Conservation (phyloP, 2,797 vertebrate species). For the Myotis pilosus region DNA sequence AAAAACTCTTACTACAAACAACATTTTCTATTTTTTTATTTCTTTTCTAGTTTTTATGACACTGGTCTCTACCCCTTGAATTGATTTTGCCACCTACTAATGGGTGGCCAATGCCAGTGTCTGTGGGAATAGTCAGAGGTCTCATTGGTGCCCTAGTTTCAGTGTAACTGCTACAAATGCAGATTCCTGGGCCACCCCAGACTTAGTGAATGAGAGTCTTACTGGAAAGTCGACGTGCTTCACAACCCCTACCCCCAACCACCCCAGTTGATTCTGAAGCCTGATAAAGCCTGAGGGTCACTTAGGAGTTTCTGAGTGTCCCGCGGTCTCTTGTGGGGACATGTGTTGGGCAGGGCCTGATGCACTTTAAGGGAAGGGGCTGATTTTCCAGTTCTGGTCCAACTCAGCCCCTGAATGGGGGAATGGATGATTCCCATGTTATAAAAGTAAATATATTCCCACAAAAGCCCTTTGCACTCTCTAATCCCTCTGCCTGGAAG, state of each 20-base stretch:
- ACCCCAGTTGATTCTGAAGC: not conserved
- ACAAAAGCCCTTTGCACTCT: not conserved
- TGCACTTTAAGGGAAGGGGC: not conserved
- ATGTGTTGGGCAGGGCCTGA: not conserved
- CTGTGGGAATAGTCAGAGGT: not conserved
- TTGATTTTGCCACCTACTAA: not conserved
- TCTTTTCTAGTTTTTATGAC: not conserved
- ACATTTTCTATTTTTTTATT: not conserved
- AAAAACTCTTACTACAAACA: not conserved
- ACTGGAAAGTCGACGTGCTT: not conserved
- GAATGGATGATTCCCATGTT: not conserved
- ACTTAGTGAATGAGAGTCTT: not conserved
- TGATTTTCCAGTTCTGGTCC: not conserved
- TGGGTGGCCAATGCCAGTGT: not conserved
- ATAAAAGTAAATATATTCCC: not conserved
- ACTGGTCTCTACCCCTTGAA: not conserved
- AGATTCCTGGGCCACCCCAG: not conserved
- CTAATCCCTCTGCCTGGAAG: not conserved
- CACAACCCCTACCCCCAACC: not conserved
- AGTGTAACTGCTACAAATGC: not conserved
- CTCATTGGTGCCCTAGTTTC: not conserved
- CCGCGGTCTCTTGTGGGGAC: not conserved
- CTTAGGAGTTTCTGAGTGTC: not conserved
- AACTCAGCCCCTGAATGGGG: not conserved
- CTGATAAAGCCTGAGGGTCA: not conserved